Base-by-base conservation (phyloP, 2,888 invertebrate genomes). In the Oxycera nigricornis region DNA sequence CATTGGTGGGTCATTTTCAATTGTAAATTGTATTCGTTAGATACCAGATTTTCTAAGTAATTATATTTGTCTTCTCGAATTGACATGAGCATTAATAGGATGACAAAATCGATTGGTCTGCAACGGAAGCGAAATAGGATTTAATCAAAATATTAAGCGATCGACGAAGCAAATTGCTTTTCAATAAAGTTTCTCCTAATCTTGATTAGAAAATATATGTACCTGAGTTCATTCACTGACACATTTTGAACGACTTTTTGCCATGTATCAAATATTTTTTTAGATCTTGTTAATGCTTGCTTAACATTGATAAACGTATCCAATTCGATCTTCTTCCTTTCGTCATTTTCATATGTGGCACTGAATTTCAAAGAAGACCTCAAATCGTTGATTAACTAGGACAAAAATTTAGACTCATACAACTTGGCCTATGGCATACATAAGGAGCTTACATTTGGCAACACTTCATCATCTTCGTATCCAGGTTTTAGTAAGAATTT, bases 61-160 rank as follows among this genome's bases (percentile, higher is more conserved):
- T 87, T 87, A 79, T 90, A 89, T 78, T 88, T 89, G 46, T 88
- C 88, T 80, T 88, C 89, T 73, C 88, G 86, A 68, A 87, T 87
- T n/a, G 89, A 87, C 78, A 90, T 88, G 22, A 92, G 83, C 78
- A 92, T 87, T n/a, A 92, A 81, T 20, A 93, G 82, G 77, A 92
- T 86, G 20, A 91, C 83, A 68, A 92, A 86, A 84, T 94, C 93
- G 76, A 93, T 87, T 0, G 92, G 87, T 84, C 90, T 91, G 76
- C 11, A 76, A 31, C 2, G 14, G 30, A n/a, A n/a, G n/a, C n/a
- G n/a, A n/a, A n/a, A n/a, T n/a, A n/a, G n/a, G n/a, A n/a, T n/a
- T n/a, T n/a, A n/a, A n/a, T n/a, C n/a, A n/a, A n/a, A n/a, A n/a
- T n/a, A n/a, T n/a, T n/a, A n/a, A n/a, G n/a, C n/a, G n/a, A n/a